Percentiles rank a stretch among this genome's conserved stretches.
phyloP scores from a whole-genome alignment of 2,888 invertebrate species.

The Machimus atricapillus region DNA sequence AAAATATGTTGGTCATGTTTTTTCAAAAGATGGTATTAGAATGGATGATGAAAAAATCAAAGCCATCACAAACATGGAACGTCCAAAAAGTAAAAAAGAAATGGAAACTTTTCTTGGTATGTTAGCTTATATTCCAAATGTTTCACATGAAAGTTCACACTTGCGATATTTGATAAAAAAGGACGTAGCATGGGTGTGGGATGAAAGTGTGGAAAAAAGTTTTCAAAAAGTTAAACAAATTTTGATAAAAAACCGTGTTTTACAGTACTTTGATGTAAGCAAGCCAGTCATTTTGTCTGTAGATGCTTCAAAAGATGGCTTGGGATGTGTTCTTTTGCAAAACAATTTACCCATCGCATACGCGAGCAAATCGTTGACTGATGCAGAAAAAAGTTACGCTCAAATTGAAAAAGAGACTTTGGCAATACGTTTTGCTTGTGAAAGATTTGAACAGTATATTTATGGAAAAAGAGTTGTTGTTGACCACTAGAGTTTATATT shows the following conservation, averaged over 20 bases:
- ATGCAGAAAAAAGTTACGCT: constrained; percentile 43
- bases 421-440: not conserved
- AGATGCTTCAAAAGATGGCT: constrained; percentile 49
- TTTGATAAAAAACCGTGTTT: constrained; percentile 36
- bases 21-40: constrained; percentile 42
- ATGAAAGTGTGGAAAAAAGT: constrained; percentile 42
- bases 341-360: constrained; percentile 42
- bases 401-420: constrained; percentile 20
- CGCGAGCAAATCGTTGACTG: constrained; percentile 53
- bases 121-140: constrained; percentile 46
- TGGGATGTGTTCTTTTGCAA: constrained; percentile 49
- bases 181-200: constrained; percentile 45
- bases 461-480: constrained; percentile 1
- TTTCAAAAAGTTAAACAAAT: constrained; percentile 40
- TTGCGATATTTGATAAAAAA: constrained; percentile 45
- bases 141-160: constrained; percentile 1
- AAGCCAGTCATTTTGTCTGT: constrained; percentile 52
- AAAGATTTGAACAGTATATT: constrained; percentile 13
- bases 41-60: constrained; percentile 34
- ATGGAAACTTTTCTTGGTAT: constrained; percentile 46
- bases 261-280: constrained; percentile 46
- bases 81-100: constrained; percentile 39
- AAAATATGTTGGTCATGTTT: constrained; percentile 45
- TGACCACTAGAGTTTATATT: not conserved
- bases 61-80: constrained; percentile 45